Percentiles rank a stretch among this genome's conserved stretches.
Evolutionary conservation across 1,140 invertebrate genomes (phyloP).

Genomic region (Drosophila dunni): DNA sequence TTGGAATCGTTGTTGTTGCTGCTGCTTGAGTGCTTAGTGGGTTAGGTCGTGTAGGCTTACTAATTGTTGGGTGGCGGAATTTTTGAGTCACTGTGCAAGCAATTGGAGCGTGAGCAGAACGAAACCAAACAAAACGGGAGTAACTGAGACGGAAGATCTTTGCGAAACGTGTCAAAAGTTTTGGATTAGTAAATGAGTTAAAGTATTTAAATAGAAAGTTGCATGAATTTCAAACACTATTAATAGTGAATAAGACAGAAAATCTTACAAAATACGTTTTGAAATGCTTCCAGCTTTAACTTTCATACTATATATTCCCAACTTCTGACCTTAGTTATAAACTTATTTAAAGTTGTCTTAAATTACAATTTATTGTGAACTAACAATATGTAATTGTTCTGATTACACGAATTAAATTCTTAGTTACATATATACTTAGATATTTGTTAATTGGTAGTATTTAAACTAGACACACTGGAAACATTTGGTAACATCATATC

Average conservation of each 20-base stretch:
- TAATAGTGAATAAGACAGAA: conserved; percentile 21
- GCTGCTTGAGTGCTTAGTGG: conserved; percentile 71
- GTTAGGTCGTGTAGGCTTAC: conserved; percentile 78
- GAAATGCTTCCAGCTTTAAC: neutral
- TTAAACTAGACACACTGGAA: no score
- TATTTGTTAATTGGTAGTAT: no score
- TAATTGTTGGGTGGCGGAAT: conserved; percentile 78
- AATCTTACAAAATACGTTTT: neutral
- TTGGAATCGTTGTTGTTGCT: conserved; percentile 15
- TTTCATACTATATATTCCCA: neutral
- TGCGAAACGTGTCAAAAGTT: conserved; percentile 75
- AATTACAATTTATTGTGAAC: no score
- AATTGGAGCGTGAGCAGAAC: conserved; percentile 67
- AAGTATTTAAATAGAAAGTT: conserved; percentile 53
- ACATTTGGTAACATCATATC: no score
- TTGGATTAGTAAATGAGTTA: conserved; percentile 66
- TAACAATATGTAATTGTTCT: no score
- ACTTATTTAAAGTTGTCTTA: no score
- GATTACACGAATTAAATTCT: no score
- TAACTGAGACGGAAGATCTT: conserved; percentile 30
- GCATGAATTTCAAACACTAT: conserved; percentile 11
- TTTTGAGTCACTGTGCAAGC: conserved; percentile 68
- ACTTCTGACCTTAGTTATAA: no score
- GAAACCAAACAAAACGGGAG: neutral
- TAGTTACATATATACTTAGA: no score